Conservation (phyloP, 2,113 vertebrate genomes). For the Mus spicilegus region DNA sequence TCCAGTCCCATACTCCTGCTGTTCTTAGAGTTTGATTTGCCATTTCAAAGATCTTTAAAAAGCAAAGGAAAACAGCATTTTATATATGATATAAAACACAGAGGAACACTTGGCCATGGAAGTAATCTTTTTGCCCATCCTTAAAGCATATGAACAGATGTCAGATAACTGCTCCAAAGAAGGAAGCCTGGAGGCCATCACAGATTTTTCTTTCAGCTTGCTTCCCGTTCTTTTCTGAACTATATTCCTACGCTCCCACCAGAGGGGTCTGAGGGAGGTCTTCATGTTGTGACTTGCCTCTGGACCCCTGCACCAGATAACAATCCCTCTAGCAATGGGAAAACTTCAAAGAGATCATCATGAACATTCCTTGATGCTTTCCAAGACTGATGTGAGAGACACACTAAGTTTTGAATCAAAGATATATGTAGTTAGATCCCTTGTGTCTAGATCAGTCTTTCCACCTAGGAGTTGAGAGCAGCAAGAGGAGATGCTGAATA, state of each 20-base stretch:
- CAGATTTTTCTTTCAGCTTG: neutral
- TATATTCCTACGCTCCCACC: too few species aligned
- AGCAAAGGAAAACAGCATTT: slow-evolving; percentile 48
- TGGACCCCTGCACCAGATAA: neutral
- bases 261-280: neutral
- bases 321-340: neutral
- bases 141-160: neutral
- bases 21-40: neutral
- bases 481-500: neutral
- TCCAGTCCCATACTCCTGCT: slow-evolving; percentile 28
- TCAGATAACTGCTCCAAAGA: neutral
- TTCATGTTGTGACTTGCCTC: neutral
- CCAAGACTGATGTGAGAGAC: neutral
- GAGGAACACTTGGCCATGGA: neutral
- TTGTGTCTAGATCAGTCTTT: neutral
- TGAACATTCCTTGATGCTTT: neutral
- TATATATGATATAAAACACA: slow-evolving; percentile 48
- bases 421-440: neutral
- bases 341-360: neutral
- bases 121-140: neutral
- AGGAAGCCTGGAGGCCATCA: fast-evolving
- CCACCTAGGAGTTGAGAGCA: neutral
- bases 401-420: neutral
- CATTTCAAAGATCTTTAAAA: slow-evolving; percentile 61
- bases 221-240: neutral